Conservation (phyloP, 2,113 vertebrate genomes). For the Cryptotis parvus region DNA sequence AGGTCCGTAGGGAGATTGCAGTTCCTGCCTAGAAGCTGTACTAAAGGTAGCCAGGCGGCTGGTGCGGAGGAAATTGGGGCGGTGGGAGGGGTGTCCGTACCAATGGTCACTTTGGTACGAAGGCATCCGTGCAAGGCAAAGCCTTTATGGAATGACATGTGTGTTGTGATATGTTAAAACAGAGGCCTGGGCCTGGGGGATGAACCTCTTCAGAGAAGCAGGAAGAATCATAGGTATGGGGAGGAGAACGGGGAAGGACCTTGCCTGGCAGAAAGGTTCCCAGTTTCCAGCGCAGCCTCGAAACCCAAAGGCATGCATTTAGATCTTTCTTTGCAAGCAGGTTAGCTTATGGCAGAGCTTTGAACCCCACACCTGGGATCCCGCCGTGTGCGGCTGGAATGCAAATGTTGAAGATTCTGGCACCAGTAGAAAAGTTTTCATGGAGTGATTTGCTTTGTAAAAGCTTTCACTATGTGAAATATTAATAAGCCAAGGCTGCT, state of each 20-base stretch:
- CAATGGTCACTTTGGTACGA: neutral
- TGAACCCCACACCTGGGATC: neutral
- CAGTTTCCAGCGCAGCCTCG: neutral
- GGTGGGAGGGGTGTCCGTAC: neutral
- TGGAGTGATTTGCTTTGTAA: neutral
- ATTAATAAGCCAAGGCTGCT: neutral
- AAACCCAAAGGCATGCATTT: neutral
- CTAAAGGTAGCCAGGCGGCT: neutral
- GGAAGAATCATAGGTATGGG: neutral
- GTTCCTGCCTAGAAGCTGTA: neutral
- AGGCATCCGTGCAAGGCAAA: neutral
- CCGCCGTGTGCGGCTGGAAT: neutral
- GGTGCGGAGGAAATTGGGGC: neutral
- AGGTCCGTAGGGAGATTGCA: conserved; percentile 1
- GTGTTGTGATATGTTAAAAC: neutral
- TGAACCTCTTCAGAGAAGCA: neutral
- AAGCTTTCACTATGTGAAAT: conserved; percentile 43
- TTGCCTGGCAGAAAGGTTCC: neutral
- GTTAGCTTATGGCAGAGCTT: neutral
- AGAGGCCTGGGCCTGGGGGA: neutral
- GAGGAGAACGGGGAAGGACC: neutral
- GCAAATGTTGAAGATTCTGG: neutral
- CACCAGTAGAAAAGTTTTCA: conserved; percentile 49
- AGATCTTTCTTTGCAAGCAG: neutral
- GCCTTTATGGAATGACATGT: neutral